Evolutionary conservation across 2,888 invertebrate species (phyloP), one percentile per base, ranked within the genome.

Genomic region (Lochmaea capreae): DNA sequence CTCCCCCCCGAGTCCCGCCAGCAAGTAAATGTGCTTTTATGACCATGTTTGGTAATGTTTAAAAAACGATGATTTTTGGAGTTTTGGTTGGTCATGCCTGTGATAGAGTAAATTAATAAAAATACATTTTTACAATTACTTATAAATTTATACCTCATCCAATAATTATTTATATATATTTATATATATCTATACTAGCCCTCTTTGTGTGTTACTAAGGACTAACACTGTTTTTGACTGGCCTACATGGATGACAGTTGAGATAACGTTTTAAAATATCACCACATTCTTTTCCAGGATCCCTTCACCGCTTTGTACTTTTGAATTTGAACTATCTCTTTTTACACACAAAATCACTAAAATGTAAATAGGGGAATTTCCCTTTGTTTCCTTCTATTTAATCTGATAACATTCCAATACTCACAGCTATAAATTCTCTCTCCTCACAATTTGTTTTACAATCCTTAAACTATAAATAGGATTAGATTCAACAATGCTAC

Each of bases 221-320:
- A 12, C 18, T 54, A 10, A 49, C 54, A 54, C 18, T 16, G 10
- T 54, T 42, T 43, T 63, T 63, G 16, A 63, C 62, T 63, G 43
- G 62, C 62, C 43, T 63, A 63, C 79, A 80, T 81, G 82, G 83
- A 80, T 81, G 81, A 81, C 81, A 83, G 81, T 83, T 82, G 83
- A 80, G 86, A 86, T 86, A 86, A 83, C 85, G 81, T 82, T 85
- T 84, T 85, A 84, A 86, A 86, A 86, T 86, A 85, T 86, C 82
- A 85, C 83, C 82, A 80, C 82, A 84, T 84, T 84, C 84, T 82
- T 83, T 82, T 82, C 80, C 79, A 79, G 80, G 81, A 81, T 81
- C 81, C 82, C 80, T 74, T 59, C 26, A 65, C 79, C 73, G 80
- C 80, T 79, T 80, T 80, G 79, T 80, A 81, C 67, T 81, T 82